phyloP scores from a whole-genome alignment of 2,797 vertebrate species.

The Mionectes olivaceus region DNA sequence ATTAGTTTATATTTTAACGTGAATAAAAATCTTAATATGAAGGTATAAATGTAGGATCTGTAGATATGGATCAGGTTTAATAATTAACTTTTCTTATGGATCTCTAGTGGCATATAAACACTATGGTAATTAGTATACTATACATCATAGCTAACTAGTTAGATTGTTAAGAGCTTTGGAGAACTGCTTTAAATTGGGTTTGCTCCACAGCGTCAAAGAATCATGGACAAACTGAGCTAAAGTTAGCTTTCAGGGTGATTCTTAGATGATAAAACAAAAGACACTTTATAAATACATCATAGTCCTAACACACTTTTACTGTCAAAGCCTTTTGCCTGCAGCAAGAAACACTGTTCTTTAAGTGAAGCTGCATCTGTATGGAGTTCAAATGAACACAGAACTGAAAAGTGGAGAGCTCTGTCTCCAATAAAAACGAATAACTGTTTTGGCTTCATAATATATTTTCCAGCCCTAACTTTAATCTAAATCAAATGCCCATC shows the following conservation, averaged over 20 bases:
- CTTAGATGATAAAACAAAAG: conserved; percentile 29
- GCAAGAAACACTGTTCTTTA: conserved; percentile 5
- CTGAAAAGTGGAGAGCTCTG: conserved; percentile 40
- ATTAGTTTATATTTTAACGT: neutral
- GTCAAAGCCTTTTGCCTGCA: conserved; percentile 44
- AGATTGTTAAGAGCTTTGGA: neutral
- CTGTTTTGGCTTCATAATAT: conserved; percentile 44
- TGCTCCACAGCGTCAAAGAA: neutral
- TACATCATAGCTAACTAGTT: neutral
- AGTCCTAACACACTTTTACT: neutral
- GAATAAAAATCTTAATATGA: neutral
- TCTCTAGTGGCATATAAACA: neutral
- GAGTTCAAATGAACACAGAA: conserved; percentile 30
- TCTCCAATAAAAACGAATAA: conserved; percentile 39
- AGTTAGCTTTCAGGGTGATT: conserved; percentile 1
- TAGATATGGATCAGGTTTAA: neutral
- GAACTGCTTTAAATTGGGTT: neutral
- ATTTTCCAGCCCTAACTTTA: conserved; percentile 53
- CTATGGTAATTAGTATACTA: neutral
- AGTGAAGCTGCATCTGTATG: neutral
- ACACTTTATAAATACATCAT: conserved; percentile 29
- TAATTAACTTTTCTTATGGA: neutral
- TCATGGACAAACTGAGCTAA: neutral
- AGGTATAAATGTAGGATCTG: neutral
- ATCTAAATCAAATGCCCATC: conserved; percentile 66